Evolutionary conservation across 2,888 invertebrate genomes (phyloP).

Genomic region (Chromoteleia sp.): DNA sequence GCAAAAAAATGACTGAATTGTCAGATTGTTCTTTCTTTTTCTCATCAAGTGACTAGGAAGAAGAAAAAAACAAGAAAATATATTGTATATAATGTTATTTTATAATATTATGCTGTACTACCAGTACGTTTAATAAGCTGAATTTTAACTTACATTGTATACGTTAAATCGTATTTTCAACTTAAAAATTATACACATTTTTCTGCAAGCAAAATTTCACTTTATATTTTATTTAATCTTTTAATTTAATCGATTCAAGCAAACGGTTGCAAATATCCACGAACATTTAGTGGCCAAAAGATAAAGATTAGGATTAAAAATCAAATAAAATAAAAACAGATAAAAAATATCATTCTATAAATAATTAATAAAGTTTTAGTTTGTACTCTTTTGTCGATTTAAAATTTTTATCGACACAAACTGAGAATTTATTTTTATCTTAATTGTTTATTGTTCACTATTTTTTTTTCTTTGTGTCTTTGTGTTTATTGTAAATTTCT

Average conservation of each 20-base stretch:
- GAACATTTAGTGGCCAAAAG: not conserved
- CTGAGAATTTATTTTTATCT: slow-evolving; percentile 16
- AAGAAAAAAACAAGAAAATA: not conserved
- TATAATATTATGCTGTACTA: not conserved
- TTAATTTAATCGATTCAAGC: not conserved
- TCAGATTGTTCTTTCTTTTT: not conserved
- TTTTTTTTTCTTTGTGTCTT: not conserved
- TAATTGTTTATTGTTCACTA: not conserved
- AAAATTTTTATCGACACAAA: too few relatives aligned
- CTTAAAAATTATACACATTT: too few relatives aligned
- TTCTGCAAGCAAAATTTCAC: too few relatives aligned
- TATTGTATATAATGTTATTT: not conserved
- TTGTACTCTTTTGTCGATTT: not conserved
- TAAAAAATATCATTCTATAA: slow-evolving; percentile 4
- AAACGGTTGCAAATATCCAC: not conserved
- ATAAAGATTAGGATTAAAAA: not conserved
- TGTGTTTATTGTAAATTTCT: slow-evolving; percentile 11
- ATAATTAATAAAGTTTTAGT: too few relatives aligned
- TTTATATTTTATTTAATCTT: not conserved
- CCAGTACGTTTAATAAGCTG: too few relatives aligned
- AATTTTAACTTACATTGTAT: too few relatives aligned
- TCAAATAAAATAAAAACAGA: too few relatives aligned
- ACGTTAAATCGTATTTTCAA: too few relatives aligned
- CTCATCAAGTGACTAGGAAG: not conserved
- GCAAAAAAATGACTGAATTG: slow-evolving; percentile 5